Evolutionary conservation across 2,888 invertebrate species (phyloP), one percentile per base, ranked within the genome.

Genomic region (Melipona beecheii): DNA sequence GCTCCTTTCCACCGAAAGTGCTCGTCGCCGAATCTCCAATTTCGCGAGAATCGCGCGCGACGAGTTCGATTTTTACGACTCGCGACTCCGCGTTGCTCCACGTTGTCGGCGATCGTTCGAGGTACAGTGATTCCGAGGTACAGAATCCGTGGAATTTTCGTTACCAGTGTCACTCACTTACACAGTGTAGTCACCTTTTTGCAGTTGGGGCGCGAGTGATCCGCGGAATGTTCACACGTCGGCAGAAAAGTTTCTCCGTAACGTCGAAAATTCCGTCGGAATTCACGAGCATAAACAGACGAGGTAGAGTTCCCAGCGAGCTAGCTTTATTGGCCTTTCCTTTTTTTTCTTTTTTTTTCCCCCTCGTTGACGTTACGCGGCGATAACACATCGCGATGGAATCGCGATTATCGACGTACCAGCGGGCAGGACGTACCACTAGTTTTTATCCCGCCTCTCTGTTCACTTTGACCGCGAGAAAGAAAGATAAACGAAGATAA

Each of bases 341-440:
- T 27, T 24, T 11, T 27, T 3, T 9, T 4, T 24, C 1, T 49
- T 43, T 43, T 17, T 1, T 52, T 52, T 19, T 19, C 36, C 24
- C 27, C 24, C 0, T 6, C 24, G 21, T 27, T 19, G 2, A 4
- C 64, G 36, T 64, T 31, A 43, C 31, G 21, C 3, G 36, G 13
- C 11, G 36, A 13, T 21, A 24, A 49, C 21, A 27, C 21, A 54
- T 11, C 43, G 52, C n/a, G 58, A 60, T 60, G 27, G 9, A n/a
- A 58, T 52, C n/a, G 50, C n/a, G 50, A 52, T 15, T 17, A 24
- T 19, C 64, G 60, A 54, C 31, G 58, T 54, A 65, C 15, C 75
- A 24, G 74, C 84, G 52, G 27, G 73, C 69, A 27, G 85, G n/a
- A 85, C n/a, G n/a, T n/a, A n/a, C n/a, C n/a, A n/a, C 66, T 43